Evolutionary conservation across 2,797 vertebrate genomes (phyloP), one percentile per base, ranked within the genome.

Genomic region (Brotula barbata): DNA sequence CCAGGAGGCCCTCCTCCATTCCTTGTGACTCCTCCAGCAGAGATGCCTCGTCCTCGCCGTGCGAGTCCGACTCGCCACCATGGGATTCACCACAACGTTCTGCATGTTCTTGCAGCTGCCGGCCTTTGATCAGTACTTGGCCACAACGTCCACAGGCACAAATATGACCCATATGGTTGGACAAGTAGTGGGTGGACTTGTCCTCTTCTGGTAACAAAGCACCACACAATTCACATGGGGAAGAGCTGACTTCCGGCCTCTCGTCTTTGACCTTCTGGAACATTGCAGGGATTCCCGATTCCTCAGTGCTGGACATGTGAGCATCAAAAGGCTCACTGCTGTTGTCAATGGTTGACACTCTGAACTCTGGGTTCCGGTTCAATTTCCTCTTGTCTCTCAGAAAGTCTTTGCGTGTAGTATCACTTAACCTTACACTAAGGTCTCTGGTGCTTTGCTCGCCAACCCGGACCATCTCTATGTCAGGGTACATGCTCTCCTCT

Each of bases 81-180:
- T 93, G 95, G 43, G 94, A 86, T n/a, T 97, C 96, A 2, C 95
- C 96, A 10, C 97, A 99, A 33, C 92, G 92, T 78, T 99, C 93
- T 0, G 97, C 97, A 1, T 99, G 96, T 63, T 99, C 96, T 87
- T 97, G 96, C 23, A 99, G 88, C 84, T 96, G 96, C 49, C 95
- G 93, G 16, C 97, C 97, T 87, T 98, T 98, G 61, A 98, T 94
- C 22, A 99, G 91, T 59, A 98, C 95, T 78, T 95, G 95, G 57
- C 97, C 97, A 4, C 97, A 99, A 50, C 97, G 91, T 14, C 97
- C 97, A 15, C 97, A 99, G 0, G 97, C 97, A 16, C 97, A 99
- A 70, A 99, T 97, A 61, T 95, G 96, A 63, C 95, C 94, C 85
- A 98, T 94, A 84, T 99, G 97, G 83, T 90, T 95, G 81, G 97